Conservation (phyloP, 2,113 vertebrate species). For the Psephotus haematonotus region DNA sequence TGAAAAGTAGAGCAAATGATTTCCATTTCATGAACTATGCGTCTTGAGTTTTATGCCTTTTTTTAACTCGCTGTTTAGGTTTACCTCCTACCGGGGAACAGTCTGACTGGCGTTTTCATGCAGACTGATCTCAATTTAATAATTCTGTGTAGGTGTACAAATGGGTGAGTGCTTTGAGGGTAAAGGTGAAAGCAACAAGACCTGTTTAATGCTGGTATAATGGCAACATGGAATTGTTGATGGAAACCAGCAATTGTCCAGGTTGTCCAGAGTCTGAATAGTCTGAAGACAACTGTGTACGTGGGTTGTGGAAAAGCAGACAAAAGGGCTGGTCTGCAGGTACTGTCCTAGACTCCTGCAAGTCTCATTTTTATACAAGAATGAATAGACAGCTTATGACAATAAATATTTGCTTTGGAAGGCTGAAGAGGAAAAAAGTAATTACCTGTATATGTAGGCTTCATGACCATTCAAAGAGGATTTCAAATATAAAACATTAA, state of each 20-base stretch:
- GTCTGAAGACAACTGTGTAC: neutral
- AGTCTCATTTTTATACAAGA: neutral
- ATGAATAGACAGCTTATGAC: neutral
- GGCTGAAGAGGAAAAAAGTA: neutral
- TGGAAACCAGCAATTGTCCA: neutral
- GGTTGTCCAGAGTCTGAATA: neutral
- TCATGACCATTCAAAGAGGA: neutral
- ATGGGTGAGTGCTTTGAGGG: neutral
- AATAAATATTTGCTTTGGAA: constrained; percentile 3
- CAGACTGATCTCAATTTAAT: neutral
- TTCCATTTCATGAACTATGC: neutral
- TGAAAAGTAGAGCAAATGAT: neutral
- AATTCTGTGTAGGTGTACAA: neutral
- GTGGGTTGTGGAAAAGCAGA: neutral
- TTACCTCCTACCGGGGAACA: neutral
- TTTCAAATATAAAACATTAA: neutral
- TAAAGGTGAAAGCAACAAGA: neutral
- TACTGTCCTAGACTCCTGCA: neutral
- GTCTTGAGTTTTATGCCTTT: neutral
- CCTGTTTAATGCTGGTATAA: neutral
- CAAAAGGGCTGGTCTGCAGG: neutral
- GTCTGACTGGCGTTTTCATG: neutral
- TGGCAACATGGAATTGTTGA: neutral
- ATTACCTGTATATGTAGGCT: neutral
- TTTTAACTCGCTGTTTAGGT: neutral